Evolutionary conservation across 2,113 vertebrate genomes (phyloP).

Genomic region (Bos taurus): DNA sequence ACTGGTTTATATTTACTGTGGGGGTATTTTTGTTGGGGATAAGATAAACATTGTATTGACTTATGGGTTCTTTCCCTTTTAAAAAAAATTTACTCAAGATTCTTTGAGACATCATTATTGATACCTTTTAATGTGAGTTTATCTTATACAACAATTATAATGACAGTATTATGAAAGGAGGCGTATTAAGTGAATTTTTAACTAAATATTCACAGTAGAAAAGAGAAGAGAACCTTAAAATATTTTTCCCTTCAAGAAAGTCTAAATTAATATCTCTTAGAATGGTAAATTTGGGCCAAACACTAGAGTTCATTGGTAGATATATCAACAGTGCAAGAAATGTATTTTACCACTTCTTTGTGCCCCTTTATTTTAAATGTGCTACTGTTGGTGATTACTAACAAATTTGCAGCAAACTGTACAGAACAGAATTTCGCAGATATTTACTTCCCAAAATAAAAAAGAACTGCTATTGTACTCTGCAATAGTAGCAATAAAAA

Average conservation of each 20-base stretch:
- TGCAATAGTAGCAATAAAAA: not conserved
- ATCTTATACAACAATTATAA: slow-evolving; percentile 18
- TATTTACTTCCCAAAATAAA: slow-evolving; percentile 24
- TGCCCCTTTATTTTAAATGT: not conserved
- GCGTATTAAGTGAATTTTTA: not conserved
- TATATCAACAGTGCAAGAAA: not conserved
- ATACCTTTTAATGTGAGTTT: not conserved
- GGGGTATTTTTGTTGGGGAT: not conserved
- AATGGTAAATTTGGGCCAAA: not conserved
- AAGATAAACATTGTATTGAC: not conserved
- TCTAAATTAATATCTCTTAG: slow-evolving; percentile 4
- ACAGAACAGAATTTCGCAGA: not conserved
- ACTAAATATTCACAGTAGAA: slow-evolving; percentile 7
- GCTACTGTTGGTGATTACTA: slow-evolving; percentile 5
- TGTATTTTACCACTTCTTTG: not conserved
- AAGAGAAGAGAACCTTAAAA: not conserved
- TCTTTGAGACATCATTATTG: not conserved
- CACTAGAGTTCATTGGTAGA: not conserved
- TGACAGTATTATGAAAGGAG: not conserved
- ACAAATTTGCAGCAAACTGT: not conserved
- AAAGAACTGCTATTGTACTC: not conserved
- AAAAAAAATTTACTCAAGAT: not conserved
- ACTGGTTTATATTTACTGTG: slow-evolving; percentile 12
- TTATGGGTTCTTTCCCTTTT: not conserved
- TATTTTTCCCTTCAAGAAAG: not conserved